phyloP scores from a whole-genome alignment of 1,140 invertebrate species.

The Zaprionus taronus region DNA sequence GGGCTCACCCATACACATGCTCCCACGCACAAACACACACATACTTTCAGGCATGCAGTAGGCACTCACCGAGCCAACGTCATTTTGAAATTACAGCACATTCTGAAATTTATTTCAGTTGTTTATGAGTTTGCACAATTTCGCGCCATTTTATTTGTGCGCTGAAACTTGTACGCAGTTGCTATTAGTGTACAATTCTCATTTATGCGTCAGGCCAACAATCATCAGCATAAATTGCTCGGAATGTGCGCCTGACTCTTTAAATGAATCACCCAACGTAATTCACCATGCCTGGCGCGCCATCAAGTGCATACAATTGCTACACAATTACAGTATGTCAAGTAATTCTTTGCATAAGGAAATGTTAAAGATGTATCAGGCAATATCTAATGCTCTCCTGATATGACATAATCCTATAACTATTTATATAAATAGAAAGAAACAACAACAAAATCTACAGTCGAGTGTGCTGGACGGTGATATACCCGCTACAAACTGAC shows the following conservation, averaged over 20 bases:
- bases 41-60: slow-evolving; percentile 9
- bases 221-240: slow-evolving; percentile 30
- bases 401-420: too few species aligned
- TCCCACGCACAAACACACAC: slow-evolving; percentile 22
- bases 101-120: slow-evolving; percentile 73
- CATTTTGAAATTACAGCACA: slow-evolving; percentile 71
- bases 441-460: too few species aligned
- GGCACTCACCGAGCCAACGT: slow-evolving; percentile 36
- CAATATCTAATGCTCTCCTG: too few species aligned
- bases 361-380: too few species aligned
- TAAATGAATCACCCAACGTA: slow-evolving; percentile 9
- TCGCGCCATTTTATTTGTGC: slow-evolving; percentile 31
- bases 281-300: slow-evolving; percentile 18
- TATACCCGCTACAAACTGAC: too few species aligned
- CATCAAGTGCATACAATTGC: slow-evolving; percentile 26
- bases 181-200: slow-evolving; percentile 9
- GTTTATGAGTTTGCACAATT: slow-evolving; percentile 65
- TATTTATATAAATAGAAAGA: too few species aligned
- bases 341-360: too few species aligned
- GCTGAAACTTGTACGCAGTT: slow-evolving; percentile 9
- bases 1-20: slow-evolving; percentile 40
- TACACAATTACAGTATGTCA: too few species aligned
- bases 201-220: slow-evolving; percentile 9
- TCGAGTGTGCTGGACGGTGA: too few species aligned
- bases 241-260: slow-evolving; percentile 1